Percentiles rank a stretch among this genome's conserved stretches.
phyloP scores from a whole-genome alignment of 2,888 invertebrate genomes.

The Formica aserva region DNA sequence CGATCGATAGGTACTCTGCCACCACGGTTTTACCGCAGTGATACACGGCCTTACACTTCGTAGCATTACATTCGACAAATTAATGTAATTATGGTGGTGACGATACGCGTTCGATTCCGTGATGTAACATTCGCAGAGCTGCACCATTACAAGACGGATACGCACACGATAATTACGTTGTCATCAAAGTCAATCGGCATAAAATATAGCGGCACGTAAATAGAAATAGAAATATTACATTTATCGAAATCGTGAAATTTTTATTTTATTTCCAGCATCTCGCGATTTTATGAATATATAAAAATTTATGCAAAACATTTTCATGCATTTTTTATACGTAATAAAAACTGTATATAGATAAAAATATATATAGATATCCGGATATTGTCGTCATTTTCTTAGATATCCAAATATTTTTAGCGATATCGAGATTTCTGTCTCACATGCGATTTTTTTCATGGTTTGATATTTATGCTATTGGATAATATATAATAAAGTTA shows the following conservation, averaged over 20 bases:
- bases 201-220: background rate
- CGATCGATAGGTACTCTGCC: constrained; percentile 74
- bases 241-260: background rate
- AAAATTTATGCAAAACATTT: background rate
- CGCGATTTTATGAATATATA: background rate
- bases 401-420: background rate
- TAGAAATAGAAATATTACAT: background rate
- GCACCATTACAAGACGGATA: background rate
- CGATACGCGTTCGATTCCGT: background rate
- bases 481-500: background rate
- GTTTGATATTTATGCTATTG: background rate
- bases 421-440: constrained; percentile 4
- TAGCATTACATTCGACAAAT: constrained; percentile 43
- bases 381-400: background rate
- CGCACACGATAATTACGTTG: background rate
- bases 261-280: background rate
- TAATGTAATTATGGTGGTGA: constrained; percentile 54
- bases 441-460: background rate
- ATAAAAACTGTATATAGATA: background rate
- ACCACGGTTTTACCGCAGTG: constrained; percentile 50
- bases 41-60: constrained; percentile 31
- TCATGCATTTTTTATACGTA: background rate
- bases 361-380: background rate
- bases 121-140: background rate
- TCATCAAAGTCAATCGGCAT: background rate